Conservation (phyloP, 2,888 invertebrate genomes). For the Sympetrum striolatum region DNA sequence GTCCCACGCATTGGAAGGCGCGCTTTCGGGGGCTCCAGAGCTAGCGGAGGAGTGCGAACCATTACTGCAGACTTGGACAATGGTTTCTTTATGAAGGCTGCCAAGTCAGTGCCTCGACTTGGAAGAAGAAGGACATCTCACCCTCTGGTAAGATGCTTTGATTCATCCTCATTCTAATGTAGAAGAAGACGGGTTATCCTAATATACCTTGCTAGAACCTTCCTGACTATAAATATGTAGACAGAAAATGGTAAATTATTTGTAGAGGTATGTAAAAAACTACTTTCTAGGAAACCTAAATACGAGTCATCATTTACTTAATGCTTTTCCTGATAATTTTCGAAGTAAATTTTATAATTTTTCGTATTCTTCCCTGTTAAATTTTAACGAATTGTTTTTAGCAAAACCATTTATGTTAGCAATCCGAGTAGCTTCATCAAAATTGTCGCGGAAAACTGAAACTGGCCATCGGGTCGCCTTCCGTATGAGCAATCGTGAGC, state of each 20-base stretch:
- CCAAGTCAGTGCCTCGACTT: slow-evolving; percentile 28
- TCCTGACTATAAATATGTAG: neutral
- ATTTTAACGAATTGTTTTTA: too few species aligned
- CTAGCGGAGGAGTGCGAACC: neutral
- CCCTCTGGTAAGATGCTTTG: neutral
- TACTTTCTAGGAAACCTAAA: too few species aligned
- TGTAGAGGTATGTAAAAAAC: neutral
- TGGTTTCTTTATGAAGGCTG: slow-evolving; percentile 32
- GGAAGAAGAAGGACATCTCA: neutral
- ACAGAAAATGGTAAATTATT: neutral
- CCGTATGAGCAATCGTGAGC: too few species aligned
- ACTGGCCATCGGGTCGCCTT: too few species aligned
- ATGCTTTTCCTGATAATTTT: too few species aligned
- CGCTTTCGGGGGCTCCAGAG: slow-evolving; percentile 51
- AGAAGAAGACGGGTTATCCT: too few species aligned
- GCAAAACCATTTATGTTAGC: too few species aligned
- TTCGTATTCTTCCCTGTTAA: too few species aligned
- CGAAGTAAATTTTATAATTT: too few species aligned
- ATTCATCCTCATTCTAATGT: neutral
- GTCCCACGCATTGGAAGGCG: slow-evolving; percentile 61
- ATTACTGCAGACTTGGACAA: slow-evolving; percentile 23
- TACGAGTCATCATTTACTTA: too few species aligned
- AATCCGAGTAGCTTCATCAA: too few species aligned
- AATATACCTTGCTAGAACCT: neutral
- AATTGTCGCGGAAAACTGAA: too few species aligned